Percentiles rank a stretch among this genome's conserved stretches.
Conservation (phyloP, 1,140 invertebrate genomes). For the Colletes latitarsis region DNA sequence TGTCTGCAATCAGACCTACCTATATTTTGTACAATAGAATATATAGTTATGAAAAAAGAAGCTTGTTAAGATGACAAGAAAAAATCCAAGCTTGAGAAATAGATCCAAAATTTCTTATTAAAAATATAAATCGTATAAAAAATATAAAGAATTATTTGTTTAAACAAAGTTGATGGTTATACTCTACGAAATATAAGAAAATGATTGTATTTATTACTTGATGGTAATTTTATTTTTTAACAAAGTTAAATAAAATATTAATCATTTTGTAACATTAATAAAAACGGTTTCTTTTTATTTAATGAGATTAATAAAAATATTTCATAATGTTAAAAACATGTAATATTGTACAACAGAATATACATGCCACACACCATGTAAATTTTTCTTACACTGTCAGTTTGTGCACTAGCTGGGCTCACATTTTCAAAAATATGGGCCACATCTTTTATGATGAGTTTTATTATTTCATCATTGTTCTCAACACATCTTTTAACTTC, state of each 20-base stretch:
- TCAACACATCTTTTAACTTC: slow-evolving; percentile 90
- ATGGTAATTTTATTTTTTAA: neutral
- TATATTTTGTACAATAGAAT: slow-evolving; percentile 67
- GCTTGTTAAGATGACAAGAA: slow-evolving; percentile 29
- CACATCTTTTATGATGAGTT: slow-evolving; percentile 91
- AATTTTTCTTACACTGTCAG: slow-evolving; percentile 77
- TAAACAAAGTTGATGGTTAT: neutral
- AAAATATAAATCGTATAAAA: neutral
- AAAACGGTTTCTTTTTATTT: neutral
- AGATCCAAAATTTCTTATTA: slow-evolving; percentile 15
- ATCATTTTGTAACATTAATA: neutral
- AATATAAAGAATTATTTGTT: neutral
- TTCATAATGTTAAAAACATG: neutral
- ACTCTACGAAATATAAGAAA: neutral
- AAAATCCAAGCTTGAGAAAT: slow-evolving; percentile 33
- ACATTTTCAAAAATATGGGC: slow-evolving; percentile 92
- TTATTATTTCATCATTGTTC: slow-evolving; percentile 92
- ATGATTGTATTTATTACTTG: neutral
- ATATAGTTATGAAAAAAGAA: slow-evolving; percentile 54
- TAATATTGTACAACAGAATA: slow-evolving; percentile 25
- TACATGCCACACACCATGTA: slow-evolving; percentile 68
- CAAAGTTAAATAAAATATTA: neutral
- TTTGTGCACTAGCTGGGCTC: slow-evolving; percentile 78
- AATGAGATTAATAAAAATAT: slow-evolving; percentile 9
- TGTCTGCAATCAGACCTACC: slow-evolving; percentile 72